Evolutionary conservation across 1,140 invertebrate genomes (phyloP).

Genomic region (Ceratina australensis): DNA sequence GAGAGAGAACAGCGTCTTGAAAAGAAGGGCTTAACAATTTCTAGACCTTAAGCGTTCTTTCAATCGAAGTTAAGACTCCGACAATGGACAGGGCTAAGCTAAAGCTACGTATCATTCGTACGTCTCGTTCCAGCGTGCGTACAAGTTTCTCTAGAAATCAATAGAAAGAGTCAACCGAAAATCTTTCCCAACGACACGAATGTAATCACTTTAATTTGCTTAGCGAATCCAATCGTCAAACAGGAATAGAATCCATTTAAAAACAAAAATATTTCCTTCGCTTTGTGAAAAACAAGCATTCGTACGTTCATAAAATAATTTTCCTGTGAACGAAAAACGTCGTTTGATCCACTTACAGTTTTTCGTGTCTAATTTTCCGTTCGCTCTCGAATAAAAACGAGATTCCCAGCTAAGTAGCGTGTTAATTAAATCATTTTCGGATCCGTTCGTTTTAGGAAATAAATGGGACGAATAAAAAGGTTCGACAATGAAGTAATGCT

Average conservation of each 20-base stretch:
- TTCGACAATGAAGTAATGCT: too few species aligned
- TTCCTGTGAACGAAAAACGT: neutral
- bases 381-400: neutral
- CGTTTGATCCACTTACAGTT: neutral
- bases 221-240: too few species aligned
- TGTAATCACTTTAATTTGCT: too few species aligned
- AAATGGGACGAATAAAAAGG: neutral
- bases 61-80: neutral
- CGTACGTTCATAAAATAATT: neutral
- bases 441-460: neutral
- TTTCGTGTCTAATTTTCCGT: neutral
- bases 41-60: neutral
- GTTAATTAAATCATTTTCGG: constrained; percentile 2
- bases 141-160: neutral
- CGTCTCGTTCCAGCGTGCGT: neutral
- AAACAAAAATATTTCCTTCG: neutral
- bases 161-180: neutral
- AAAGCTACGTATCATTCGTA: neutral
- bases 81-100: neutral
- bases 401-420: neutral
- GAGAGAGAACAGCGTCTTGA: neutral
- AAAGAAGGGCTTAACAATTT: neutral
- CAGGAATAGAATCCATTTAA: too few species aligned
- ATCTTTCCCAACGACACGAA: neutral
- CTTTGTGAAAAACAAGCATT: neutral